Base-by-base conservation (phyloP, 1,140 invertebrate species). In the Drosophila repleta region DNA sequence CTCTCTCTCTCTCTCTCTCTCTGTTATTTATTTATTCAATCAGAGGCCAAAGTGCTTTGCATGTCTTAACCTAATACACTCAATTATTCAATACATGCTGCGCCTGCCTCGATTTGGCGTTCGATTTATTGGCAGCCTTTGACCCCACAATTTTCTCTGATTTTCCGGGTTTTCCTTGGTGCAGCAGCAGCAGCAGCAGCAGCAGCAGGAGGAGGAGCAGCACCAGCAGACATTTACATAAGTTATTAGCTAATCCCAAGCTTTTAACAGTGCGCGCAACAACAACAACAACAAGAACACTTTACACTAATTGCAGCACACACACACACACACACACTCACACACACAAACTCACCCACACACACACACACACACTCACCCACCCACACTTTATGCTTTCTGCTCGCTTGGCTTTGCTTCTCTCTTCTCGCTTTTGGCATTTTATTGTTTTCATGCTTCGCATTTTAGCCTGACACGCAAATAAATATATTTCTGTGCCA, bases 391-490 rank as follows among this genome's bases (percentile, higher is more conserved):
- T 29, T 29, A 17, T 21, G 15, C 26, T 32, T 15, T 24, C 41
- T 29, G n/a, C 52, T 26, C 57, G 41, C 45, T 39, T 39, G 15
- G 7, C 20, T 37, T 55, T 35, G 20, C 6, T 37, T 29, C 29
- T 11, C 29, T 53, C 45, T 26, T 29, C 57, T 26, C 45, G 57
- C 49, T 60, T 60, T 60, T 67, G 39, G 32, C 49, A 51, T 70
- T 71, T 80, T 80, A 80, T 82, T 82, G 77, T 77, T 82, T 70
- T 41, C 57, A 69, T 70, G 69, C 58, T 74, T 70, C 53, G 78
- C 78, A 80, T 82, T 78, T 78, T 74, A 72, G 43, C 20, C 64
- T 76, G 78, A 78, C 81, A 85, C 81, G 82, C 81, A 85, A 85
- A 85, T 85, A 85, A 85, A 85, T 85, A 81, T 87, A 71, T 67